Evolutionary conservation across 2,113 vertebrate genomes (phyloP).

Genomic region (Kryptolebias marmoratus): DNA sequence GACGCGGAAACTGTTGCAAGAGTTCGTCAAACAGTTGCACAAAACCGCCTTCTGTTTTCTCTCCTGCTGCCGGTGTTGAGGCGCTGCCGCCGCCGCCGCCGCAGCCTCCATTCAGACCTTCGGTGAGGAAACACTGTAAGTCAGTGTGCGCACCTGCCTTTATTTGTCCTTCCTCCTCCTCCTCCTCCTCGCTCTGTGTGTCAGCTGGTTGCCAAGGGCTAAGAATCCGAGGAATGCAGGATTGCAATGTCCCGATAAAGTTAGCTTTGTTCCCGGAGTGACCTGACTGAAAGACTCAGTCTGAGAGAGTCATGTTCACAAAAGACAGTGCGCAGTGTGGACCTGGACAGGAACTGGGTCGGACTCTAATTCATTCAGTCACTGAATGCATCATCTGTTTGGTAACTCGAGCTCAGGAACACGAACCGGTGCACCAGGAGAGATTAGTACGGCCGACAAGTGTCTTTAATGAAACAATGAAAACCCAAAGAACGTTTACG

Average conservation of each 20-base stretch:
- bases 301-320: conserved; percentile 31
- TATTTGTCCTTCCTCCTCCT: conserved; percentile 24
- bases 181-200: conserved; percentile 61
- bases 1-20: background rate
- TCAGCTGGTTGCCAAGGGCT: conserved; percentile 87
- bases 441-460: too few species aligned
- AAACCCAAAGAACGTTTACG: too few species aligned
- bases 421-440: background rate
- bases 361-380: background rate
- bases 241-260: conserved; percentile 92
- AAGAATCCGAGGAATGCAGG: conserved; percentile 95
- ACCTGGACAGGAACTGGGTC: conserved; percentile 1
- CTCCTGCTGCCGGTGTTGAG: background rate
- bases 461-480: too few species aligned
- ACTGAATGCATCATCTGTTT: background rate
- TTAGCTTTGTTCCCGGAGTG: conserved; percentile 95
- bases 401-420: background rate
- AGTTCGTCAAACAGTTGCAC: background rate
- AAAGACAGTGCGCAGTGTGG: background rate
- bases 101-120: conserved; percentile 28
- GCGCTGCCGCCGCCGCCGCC: conserved; percentile 15
- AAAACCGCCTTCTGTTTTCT: background rate
- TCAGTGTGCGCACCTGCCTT: conserved; percentile 37
- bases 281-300: conserved; percentile 85
- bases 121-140: conserved; percentile 5